Conservation (phyloP, 1,140 invertebrate species). For the Berghia stephanieae region DNA sequence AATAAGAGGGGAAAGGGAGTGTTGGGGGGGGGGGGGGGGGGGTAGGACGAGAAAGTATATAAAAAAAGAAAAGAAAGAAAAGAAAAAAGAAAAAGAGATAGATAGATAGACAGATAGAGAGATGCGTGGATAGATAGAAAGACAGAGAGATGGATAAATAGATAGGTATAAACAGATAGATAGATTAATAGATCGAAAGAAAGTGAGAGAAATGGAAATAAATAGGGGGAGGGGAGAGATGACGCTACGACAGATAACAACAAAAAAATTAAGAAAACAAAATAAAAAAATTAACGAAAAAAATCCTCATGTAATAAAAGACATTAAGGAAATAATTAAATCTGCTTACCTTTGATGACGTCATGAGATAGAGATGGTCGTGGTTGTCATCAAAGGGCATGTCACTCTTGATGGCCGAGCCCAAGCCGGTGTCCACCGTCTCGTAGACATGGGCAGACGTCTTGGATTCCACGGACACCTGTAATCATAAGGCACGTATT, state of each 20-base stretch:
- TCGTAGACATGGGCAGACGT: conserved; percentile 87
- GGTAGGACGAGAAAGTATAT: too few relatives aligned
- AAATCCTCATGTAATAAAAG: background rate
- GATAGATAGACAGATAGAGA: background rate
- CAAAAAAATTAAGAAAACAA: background rate
- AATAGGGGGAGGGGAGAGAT: background rate
- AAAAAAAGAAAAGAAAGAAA: too few relatives aligned
- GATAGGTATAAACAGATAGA: background rate
- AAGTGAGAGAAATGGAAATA: conserved; percentile 19
- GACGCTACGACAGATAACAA: conserved; percentile 1
- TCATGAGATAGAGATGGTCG: conserved; percentile 94
- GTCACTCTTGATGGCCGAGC: conserved; percentile 84
- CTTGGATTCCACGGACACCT: conserved; percentile 89
- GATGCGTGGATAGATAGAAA: background rate
- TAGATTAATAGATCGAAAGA: background rate
- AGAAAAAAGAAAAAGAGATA: background rate
- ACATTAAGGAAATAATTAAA: background rate
- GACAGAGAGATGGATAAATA: background rate
- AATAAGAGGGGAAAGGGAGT: too few relatives aligned
- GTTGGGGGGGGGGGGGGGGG: too few relatives aligned
- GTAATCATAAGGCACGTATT: conserved; percentile 35
- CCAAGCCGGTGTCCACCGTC: conserved; percentile 83
- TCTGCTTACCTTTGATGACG: conserved; percentile 79
- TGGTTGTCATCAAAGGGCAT: conserved; percentile 85
- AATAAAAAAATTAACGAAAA: background rate